Base-by-base conservation (phyloP, 2,113 vertebrate species). In the Nyctereutes procyonoides region DNA sequence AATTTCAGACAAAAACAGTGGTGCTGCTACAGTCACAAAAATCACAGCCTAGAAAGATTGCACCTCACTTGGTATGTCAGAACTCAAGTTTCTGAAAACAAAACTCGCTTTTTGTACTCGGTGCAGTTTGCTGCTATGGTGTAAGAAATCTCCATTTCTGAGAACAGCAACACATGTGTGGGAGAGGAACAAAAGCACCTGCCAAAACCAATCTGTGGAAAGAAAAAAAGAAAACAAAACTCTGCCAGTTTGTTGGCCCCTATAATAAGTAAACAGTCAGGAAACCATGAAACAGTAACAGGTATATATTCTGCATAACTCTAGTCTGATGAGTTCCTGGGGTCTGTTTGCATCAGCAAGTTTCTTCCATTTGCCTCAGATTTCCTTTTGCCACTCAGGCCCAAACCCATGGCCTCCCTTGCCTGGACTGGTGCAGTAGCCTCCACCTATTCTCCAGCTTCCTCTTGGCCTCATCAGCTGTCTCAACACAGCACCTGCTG, bases 171-270 rank as follows among this genome's bases (percentile, higher is more conserved):
- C 95, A 95, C 77, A 12, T 0, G 22, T 73, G 35, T 94, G 55
- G 60, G 10, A 84, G 56, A 97, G 93, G 53, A 95, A 58, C 93
- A 97, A 96, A 38, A 79, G 81, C 97, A 98, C 73, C 97, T 98
- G 97, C 92, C 93, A 82, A 96, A 97, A 88, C 74, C 43, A 89
- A 58, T 81, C 89, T 79, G 77, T 67, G 43, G 43, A 80, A 67
- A 88, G 63, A 32, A 88, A 67, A 19, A 81, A 20, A 63, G n/a
- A 55, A 56, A 53, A 58, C 73, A 48, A 82, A 56, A 6, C 4
- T 80, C 16, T 17, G 53, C 14, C 43, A 38, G 73, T 73, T 35
- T 74, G 38, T 86, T 38, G 32, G 62, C 26, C 58, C 51, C 77
- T 86, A 30, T 77, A 89, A 87, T 74, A 93, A 82, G 88, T 53